Evolutionary conservation across 2,113 vertebrate genomes (phyloP), one percentile per base, ranked within the genome.

Genomic region (Dermatemys mawii): DNA sequence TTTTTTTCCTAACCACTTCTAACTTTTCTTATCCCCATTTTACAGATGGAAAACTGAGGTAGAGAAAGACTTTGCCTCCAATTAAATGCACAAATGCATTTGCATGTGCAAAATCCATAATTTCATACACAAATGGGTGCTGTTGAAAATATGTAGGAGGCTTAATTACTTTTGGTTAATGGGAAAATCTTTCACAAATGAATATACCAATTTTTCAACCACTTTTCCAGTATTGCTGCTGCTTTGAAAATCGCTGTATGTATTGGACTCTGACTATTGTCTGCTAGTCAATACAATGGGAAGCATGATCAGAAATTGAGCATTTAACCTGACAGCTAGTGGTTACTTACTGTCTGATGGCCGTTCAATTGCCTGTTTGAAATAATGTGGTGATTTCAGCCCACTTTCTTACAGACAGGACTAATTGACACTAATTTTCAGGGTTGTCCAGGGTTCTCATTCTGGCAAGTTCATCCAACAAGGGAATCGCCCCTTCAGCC

Each of bases 281-380:
- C 21, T 41, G 38, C 24, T 73, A 44, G 38, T 44, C 10, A 26
- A 26, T 44, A 44, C 6, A 24, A 38, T 22, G 24, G 38, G 24
- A 17, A 44, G 3, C 70, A 67, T 38, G 38, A 26, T 73, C 70
- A 44, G 10, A 41, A 38, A 38, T 26, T 26, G 11, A 41, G 38
- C 10, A 38, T 41, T 44, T 73, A 41, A 44, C 70, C 10, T 24
- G 22, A 44, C 21, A 26, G 21, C 11, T 11, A 73, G 70, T 73
- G 22, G 21, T n/a, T n/a, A n/a, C 16, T 63, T 8, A 38, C 88
- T 92, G 81, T 57, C 80, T 63, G 16, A 6, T 67, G 54, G 53
- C 78, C 81, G 13, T 88, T 87, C 75, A 87, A 51, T 92, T 94
- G 88, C 90, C 92, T 93, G 70, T 44, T 85, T 6, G 10, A 83